phyloP scores from a whole-genome alignment of 2,113 vertebrate species.

The Neodon shergylaensis region DNA sequence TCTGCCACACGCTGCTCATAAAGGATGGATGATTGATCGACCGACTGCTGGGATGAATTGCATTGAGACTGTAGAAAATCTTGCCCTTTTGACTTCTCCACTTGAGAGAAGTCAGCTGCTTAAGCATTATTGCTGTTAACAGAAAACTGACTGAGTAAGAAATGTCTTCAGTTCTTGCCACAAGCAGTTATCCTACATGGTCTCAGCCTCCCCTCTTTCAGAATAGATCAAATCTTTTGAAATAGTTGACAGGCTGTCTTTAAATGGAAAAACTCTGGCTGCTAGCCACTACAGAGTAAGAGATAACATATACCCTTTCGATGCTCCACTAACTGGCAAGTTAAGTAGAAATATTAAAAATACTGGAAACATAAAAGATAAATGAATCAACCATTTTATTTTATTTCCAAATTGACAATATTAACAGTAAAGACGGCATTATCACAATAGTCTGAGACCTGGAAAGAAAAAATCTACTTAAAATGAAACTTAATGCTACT shows the following conservation, averaged over 20 bases:
- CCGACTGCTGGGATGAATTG: background rate
- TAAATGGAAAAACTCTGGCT: slow-evolving; percentile 21
- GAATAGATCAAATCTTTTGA: slow-evolving; percentile 13
- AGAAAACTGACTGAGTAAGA: background rate
- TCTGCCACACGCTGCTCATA: background rate
- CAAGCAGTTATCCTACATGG: background rate
- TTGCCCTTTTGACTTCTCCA: background rate
- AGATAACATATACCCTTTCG: slow-evolving; percentile 55
- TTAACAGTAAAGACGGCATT: slow-evolving; percentile 33
- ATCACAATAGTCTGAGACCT: background rate
- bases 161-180: background rate
- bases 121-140: background rate
- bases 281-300: slow-evolving; percentile 47
- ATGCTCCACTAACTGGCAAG: background rate
- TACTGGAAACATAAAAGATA: slow-evolving; percentile 17
- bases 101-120: background rate
- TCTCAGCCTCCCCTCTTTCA: slow-evolving; percentile 23
- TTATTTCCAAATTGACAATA: slow-evolving; percentile 41
- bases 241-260: slow-evolving; percentile 47
- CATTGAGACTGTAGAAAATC: background rate
- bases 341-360: slow-evolving; percentile 55
- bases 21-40: background rate
- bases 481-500: slow-evolving; percentile 5
- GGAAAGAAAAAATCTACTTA: slow-evolving; percentile 13
- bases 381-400: slow-evolving; percentile 13